These are phyloP conservation scores for Tortrix viridana DNA, from an alignment of 2,888 invertebrate species.

Conservation along the genomic window DNA sequence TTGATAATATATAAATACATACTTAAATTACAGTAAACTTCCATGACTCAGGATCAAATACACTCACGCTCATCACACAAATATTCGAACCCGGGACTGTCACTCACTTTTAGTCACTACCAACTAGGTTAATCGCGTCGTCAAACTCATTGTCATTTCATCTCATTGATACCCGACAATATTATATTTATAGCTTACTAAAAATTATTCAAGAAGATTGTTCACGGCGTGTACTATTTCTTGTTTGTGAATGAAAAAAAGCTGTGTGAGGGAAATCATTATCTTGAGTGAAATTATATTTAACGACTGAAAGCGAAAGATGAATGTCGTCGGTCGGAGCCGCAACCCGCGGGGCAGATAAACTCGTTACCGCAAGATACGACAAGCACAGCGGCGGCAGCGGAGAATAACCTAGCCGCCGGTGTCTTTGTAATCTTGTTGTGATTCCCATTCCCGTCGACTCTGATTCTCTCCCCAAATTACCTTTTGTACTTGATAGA, in stretches of 20 bases:
- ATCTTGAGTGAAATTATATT: slow-evolving; percentile 33
- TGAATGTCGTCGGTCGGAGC: slow-evolving; percentile 62
- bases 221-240: too few species aligned
- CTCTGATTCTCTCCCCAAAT: slow-evolving; percentile 73
- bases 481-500: slow-evolving; percentile 75
- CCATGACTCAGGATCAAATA: too few species aligned
- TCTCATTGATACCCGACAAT: too few species aligned
- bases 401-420: slow-evolving; percentile 63
- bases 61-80: too few species aligned
- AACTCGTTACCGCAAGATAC: slow-evolving; percentile 80
- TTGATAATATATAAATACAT: too few species aligned
- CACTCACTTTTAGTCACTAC: too few species aligned
- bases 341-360: slow-evolving; percentile 81
- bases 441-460: slow-evolving; percentile 71
- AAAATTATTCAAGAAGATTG: too few species aligned
- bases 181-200: too few species aligned
- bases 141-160: too few species aligned
- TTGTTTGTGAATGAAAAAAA: neutral
- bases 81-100: too few species aligned
- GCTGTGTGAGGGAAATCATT: slow-evolving; percentile 14
- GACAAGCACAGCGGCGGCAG: slow-evolving; percentile 56
- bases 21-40: too few species aligned
- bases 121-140: too few species aligned
- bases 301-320: slow-evolving; percentile 61
- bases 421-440: slow-evolving; percentile 78